Conservation (phyloP, 2,888 invertebrate genomes). For the Aradus depressus region DNA sequence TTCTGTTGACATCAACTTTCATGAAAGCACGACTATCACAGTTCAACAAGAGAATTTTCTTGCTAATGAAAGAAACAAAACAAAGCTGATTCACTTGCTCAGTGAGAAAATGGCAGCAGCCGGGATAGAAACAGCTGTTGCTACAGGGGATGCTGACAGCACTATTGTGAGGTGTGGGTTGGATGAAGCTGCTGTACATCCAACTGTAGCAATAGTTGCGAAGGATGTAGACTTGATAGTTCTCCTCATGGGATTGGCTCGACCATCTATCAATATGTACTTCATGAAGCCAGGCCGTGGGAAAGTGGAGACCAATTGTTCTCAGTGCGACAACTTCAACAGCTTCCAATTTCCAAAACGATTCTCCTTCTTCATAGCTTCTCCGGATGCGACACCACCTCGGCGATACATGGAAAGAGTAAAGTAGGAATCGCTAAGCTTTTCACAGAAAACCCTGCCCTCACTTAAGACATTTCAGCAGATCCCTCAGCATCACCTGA, state of each 20-base stretch:
- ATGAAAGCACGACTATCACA: constrained; percentile 16
- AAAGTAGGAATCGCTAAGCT: no score
- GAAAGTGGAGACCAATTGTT: constrained; percentile 3
- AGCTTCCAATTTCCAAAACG: constrained; percentile 7
- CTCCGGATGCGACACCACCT: constrained; percentile 6
- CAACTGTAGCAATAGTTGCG: constrained; percentile 7
- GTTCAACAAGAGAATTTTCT: constrained; percentile 24
- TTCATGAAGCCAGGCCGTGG: constrained; percentile 10
- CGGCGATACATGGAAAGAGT: neutral
- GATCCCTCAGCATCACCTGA: constrained; percentile 8
- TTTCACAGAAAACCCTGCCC: no score
- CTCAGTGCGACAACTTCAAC: neutral
- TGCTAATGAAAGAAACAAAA: constrained; percentile 25
- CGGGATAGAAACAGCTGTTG: constrained; percentile 27
- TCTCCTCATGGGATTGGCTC: constrained; percentile 5
- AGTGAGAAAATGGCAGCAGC: constrained; percentile 22
- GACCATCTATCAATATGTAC: neutral
- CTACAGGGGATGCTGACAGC: constrained; percentile 26
- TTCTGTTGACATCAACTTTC: constrained; percentile 17
- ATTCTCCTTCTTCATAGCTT: constrained; percentile 10
- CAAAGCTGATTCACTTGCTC: constrained; percentile 18
- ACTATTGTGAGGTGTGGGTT: constrained; percentile 27
- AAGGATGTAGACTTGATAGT: constrained; percentile 12
- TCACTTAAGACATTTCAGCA: neutral
- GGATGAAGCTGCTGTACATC: constrained; percentile 19